Evolutionary conservation across 2,113 vertebrate species (phyloP).

Genomic region (Eubucco bourcierii): DNA sequence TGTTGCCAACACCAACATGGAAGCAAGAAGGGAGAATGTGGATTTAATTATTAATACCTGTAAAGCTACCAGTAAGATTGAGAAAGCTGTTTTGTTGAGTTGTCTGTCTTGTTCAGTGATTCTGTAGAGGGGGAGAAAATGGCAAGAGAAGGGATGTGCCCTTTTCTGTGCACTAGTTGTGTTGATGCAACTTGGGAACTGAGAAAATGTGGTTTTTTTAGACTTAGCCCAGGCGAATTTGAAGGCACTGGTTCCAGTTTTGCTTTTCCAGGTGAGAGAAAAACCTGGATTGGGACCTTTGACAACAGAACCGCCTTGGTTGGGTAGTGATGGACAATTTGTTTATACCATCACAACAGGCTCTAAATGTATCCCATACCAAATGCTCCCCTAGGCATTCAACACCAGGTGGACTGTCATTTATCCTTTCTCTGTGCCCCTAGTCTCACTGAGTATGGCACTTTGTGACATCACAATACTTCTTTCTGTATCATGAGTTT

Average conservation of each 20-base stretch:
- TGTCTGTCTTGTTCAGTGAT: not conserved
- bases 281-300: not conserved
- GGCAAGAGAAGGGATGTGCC: fast-evolving
- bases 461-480: not conserved
- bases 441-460: not conserved
- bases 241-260: not conserved
- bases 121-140: not conserved
- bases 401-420: not conserved
- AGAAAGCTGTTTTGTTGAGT: not conserved
- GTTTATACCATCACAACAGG: not conserved
- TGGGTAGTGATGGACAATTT: not conserved
- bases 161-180: not conserved
- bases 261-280: not conserved
- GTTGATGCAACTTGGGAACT: not conserved
- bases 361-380: fast-evolving
- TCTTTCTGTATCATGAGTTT: not conserved
- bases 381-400: not conserved
- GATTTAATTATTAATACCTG: not conserved
- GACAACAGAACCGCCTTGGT: not conserved
- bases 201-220: not conserved
- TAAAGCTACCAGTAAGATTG: not conserved
- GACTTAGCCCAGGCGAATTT: not conserved
- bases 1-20: not conserved
- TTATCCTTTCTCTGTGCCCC: not conserved
- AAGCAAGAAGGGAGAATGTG: not conserved